phyloP scores from a whole-genome alignment of 2,113 vertebrate species.

The Cyanoramphus novaezelandiae region DNA sequence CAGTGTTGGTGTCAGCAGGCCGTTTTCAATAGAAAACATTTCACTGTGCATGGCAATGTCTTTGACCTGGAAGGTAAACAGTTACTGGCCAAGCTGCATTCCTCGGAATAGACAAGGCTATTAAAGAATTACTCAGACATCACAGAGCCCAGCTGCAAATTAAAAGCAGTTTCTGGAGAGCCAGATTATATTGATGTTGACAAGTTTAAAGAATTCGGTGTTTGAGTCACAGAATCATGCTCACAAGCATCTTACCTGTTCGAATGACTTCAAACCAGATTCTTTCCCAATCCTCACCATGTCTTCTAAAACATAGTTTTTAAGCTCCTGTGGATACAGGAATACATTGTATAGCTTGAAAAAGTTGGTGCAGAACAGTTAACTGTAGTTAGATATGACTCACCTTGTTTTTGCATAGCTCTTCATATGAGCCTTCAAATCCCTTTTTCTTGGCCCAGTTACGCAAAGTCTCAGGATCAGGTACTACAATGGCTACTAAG shows the following conservation, averaged over 20 bases:
- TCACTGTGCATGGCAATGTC: slow-evolving; percentile 84
- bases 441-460: slow-evolving; percentile 87
- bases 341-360: background rate
- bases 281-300: slow-evolving; percentile 87
- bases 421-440: slow-evolving; percentile 82
- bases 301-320: slow-evolving; percentile 86
- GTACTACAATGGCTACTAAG: slow-evolving; percentile 88
- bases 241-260: slow-evolving; percentile 82
- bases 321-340: slow-evolving; percentile 81
- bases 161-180: background rate
- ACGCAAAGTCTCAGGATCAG: slow-evolving; percentile 84
- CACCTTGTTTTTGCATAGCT: slow-evolving; percentile 89
- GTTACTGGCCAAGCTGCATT: background rate
- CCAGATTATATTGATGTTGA: background rate
- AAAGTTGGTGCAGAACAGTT: background rate
- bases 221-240: background rate
- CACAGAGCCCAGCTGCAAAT: background rate
- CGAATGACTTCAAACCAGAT: slow-evolving; percentile 91
- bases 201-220: background rate
- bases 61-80: slow-evolving; percentile 80
- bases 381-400: background rate
- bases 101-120: background rate
- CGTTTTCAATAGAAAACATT: slow-evolving; percentile 91
- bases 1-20: slow-evolving; percentile 93
- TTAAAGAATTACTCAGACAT: background rate